Percentiles rank a stretch among this genome's conserved stretches.
Evolutionary conservation across 2,888 invertebrate genomes (phyloP).

Genomic region (Ochlodes sylvanus): DNA sequence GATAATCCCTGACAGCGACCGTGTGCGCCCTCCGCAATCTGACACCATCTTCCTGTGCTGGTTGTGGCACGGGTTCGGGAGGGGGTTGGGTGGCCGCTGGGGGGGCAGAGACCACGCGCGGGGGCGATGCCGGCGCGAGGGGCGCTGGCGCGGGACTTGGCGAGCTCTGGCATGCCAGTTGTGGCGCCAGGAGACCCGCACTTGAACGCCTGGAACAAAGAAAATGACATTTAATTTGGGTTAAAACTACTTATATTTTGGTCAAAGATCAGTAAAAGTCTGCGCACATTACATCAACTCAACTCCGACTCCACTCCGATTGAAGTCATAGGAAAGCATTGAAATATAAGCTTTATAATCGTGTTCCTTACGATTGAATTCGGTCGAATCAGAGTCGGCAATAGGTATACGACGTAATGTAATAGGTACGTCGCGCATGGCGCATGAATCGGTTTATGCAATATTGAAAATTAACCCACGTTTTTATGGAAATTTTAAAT

Average conservation of each 20-base stretch:
- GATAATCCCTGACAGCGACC: constrained; percentile 85
- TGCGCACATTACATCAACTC: too few species aligned
- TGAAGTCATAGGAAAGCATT: too few species aligned
- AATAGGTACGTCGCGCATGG: too few species aligned
- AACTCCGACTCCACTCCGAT: too few species aligned
- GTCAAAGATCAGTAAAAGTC: too few species aligned
- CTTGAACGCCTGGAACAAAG: constrained; percentile 78
- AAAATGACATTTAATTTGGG: constrained; percentile 3
- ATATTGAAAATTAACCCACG: too few species aligned
- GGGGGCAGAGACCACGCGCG: constrained; percentile 69
- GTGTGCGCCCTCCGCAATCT: constrained; percentile 76
- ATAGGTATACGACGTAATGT: too few species aligned
- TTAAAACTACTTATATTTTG: neutral
- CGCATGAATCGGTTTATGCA: too few species aligned
- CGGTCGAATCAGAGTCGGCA: too few species aligned
- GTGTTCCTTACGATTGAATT: too few species aligned
- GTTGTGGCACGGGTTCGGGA: constrained; percentile 66
- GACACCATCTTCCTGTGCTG: constrained; percentile 75
- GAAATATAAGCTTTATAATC: too few species aligned
- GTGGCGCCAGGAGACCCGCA: constrained; percentile 75
- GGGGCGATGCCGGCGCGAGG: constrained; percentile 75
- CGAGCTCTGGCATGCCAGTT: constrained; percentile 72
- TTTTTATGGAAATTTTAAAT: too few species aligned
- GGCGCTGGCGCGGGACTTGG: constrained; percentile 67
- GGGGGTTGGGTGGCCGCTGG: constrained; percentile 61